Evolutionary conservation across 2,797 vertebrate genomes (phyloP).

Genomic region (Sciurus carolinensis): DNA sequence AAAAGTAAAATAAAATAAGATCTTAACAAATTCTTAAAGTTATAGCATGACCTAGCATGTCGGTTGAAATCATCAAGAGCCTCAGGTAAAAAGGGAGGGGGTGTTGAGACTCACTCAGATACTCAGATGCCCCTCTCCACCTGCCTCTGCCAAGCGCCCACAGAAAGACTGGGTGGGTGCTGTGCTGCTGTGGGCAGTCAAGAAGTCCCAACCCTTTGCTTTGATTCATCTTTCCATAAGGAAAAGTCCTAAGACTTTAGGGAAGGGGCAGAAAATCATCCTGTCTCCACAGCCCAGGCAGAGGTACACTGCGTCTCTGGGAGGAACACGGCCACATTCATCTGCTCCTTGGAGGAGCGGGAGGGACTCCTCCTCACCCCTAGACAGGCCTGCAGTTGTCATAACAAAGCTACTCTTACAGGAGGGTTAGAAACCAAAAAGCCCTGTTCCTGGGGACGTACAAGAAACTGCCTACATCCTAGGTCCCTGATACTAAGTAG

Average conservation of each 20-base stretch:
- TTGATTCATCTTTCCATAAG: not conserved
- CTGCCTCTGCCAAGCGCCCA: not conserved
- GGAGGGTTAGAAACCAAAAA: not conserved
- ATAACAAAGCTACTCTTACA: not conserved
- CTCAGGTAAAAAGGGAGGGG: not conserved
- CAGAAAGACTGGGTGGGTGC: fast-evolving
- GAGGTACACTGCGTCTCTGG: not conserved
- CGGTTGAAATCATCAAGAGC: not conserved
- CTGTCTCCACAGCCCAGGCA: not conserved
- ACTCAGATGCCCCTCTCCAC: not conserved
- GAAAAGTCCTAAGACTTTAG: not conserved
- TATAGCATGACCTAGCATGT: not conserved
- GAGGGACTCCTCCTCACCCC: not conserved
- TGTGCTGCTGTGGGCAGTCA: not conserved
- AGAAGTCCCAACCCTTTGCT: not conserved
- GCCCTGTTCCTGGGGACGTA: not conserved
- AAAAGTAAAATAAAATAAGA: not conserved
- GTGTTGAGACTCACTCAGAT: not conserved
- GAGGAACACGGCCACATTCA: not conserved
- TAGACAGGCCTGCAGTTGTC: not conserved
- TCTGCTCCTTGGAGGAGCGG: not conserved
- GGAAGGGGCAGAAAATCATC: not conserved
- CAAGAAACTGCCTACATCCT: not conserved
- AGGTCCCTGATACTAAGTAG: not conserved
- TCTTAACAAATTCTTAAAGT: not conserved